A percentile compares a stretch with the other conserved stretches of the same genome.
These are phyloP conservation scores for Amia ocellicauda DNA, from an alignment of 2,113 vertebrate genomes.

Conservation along the genomic window DNA sequence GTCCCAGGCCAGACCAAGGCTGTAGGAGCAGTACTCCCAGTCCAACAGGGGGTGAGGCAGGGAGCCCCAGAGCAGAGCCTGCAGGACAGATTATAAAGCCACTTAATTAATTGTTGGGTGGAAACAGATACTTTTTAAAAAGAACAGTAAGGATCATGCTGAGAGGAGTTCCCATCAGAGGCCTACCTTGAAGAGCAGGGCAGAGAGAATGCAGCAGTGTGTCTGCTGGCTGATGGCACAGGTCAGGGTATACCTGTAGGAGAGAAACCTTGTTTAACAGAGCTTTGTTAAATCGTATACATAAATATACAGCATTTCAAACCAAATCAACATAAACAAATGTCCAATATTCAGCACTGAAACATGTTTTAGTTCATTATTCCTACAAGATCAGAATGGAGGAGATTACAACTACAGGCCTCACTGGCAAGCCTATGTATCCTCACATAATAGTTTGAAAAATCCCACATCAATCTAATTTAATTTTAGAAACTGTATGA, in stretches of 20 bases:
- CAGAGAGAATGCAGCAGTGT: constrained; percentile 80
- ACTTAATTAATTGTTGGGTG: not conserved
- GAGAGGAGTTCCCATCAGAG: too few species aligned
- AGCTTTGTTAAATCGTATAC: too few species aligned
- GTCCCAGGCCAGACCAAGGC: constrained; percentile 35
- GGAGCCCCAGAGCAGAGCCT: constrained; percentile 81
- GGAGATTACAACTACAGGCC: too few species aligned
- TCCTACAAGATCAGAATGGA: too few species aligned
- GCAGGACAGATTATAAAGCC: constrained; percentile 16
- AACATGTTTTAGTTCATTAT: too few species aligned
- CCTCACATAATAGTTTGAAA: too few species aligned
- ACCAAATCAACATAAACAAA: not conserved
- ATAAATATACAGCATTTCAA: not conserved
- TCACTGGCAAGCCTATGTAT: too few species aligned
- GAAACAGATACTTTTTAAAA: not conserved
- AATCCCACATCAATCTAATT: too few species aligned
- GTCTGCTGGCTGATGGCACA: constrained; percentile 66
- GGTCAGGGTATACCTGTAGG: constrained; percentile 70
- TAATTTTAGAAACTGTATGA: too few species aligned
- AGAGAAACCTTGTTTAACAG: constrained; percentile 29
- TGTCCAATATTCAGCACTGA: not conserved
- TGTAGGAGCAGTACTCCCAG: constrained; percentile 73
- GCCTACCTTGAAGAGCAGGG: constrained; percentile 89
- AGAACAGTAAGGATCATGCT: too few species aligned
- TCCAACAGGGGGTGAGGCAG: constrained; percentile 75